Evolutionary conservation across 1,140 invertebrate genomes (phyloP).

Genomic region (Aphidius gifuensis): DNA sequence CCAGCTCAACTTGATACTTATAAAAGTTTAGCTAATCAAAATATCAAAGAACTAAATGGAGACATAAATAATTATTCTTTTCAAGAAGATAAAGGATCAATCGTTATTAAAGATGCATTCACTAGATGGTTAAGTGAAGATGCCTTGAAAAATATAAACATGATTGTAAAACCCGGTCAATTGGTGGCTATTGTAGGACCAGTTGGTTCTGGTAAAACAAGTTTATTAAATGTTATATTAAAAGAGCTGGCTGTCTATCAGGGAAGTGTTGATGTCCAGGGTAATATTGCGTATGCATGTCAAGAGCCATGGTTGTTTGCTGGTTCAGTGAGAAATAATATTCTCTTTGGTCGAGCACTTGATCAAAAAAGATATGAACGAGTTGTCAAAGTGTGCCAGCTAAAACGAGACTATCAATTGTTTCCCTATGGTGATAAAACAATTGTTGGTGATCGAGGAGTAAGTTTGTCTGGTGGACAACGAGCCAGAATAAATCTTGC

Average conservation of each 20-base stretch:
- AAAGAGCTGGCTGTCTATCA: slow-evolving; percentile 60
- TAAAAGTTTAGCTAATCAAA: slow-evolving; percentile 25
- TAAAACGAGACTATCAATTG: slow-evolving; percentile 70
- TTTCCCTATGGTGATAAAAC: slow-evolving; percentile 76
- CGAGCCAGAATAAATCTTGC: slow-evolving; percentile 78
- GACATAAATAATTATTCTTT: too few species aligned
- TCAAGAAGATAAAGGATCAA: not conserved
- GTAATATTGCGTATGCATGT: slow-evolving; percentile 60
- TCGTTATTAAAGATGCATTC: slow-evolving; percentile 42
- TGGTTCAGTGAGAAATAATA: slow-evolving; percentile 68
- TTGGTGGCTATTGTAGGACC: slow-evolving; percentile 63
- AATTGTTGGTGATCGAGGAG: slow-evolving; percentile 78
- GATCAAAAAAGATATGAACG: slow-evolving; percentile 62
- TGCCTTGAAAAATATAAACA: slow-evolving; percentile 52
- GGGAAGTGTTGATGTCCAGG: slow-evolving; percentile 60
- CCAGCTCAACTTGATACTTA: not conserved
- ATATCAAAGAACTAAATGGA: slow-evolving; percentile 1
- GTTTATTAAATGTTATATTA: slow-evolving; percentile 62
- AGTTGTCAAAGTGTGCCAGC: slow-evolving; percentile 62
- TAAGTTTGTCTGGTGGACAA: slow-evolving; percentile 79
- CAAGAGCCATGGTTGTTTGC: slow-evolving; percentile 77
- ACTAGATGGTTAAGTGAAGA: slow-evolving; percentile 55
- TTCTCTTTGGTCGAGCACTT: slow-evolving; percentile 68
- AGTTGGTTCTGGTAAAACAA: slow-evolving; percentile 64
- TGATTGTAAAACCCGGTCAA: slow-evolving; percentile 56